Conservation (phyloP, 2,888 invertebrate species). For the Coelinius sp. region DNA sequence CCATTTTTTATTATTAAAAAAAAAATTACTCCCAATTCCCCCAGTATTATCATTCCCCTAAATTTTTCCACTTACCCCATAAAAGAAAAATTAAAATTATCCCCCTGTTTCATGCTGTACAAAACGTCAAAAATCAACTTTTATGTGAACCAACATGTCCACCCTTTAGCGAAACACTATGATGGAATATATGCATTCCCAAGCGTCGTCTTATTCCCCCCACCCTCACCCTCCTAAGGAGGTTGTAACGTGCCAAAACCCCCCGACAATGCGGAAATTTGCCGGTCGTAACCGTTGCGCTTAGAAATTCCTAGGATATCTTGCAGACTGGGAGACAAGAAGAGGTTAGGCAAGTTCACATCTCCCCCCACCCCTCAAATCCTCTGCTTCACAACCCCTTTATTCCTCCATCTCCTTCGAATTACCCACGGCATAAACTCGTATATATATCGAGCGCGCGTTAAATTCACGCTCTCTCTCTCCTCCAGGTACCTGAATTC, state of each 20-base stretch:
- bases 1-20: not conserved
- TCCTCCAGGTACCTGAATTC: slow-evolving; percentile 41
- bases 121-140: not conserved
- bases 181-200: slow-evolving; percentile 1
- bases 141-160: not conserved
- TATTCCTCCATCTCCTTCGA: slow-evolving; percentile 35
- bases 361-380: not conserved
- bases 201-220: not conserved
- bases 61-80: not conserved
- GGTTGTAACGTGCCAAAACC: slow-evolving; percentile 38
- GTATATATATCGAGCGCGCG: slow-evolving; percentile 57
- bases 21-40: not conserved
- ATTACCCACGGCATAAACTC: slow-evolving; percentile 45
- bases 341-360: not conserved
- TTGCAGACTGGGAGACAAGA: not conserved
- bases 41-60: not conserved
- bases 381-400: slow-evolving; percentile 32
- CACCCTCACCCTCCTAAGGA: not conserved
- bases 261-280: slow-evolving; percentile 43
- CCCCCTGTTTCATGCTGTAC: slow-evolving; percentile 3
- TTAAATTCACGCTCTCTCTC: slow-evolving; percentile 56
- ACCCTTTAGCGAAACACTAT: not conserved
- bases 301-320: slow-evolving; percentile 66
- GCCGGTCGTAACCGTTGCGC: slow-evolving; percentile 48
- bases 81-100: not conserved